phyloP scores from a whole-genome alignment of 2,888 invertebrate genomes.

The Cataglyphis altisquamis region DNA sequence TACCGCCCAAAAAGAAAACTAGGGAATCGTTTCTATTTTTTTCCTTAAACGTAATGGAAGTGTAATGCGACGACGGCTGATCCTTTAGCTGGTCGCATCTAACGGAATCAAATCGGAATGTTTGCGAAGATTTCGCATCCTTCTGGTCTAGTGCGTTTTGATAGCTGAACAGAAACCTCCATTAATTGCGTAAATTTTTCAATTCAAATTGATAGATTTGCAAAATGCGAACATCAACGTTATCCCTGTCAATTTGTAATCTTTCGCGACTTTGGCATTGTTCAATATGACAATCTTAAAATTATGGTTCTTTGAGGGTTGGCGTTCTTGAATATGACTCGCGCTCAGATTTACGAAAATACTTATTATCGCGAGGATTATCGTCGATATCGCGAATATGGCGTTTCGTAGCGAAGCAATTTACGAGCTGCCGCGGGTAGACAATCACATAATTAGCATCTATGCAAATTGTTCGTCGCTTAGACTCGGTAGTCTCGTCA shows the following conservation, averaged over 20 bases:
- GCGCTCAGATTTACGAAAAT: conserved; percentile 19
- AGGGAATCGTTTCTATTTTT: conserved; percentile 40
- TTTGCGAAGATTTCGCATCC: conserved; percentile 1
- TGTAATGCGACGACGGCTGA: conserved; percentile 40
- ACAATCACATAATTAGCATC: conserved; percentile 47
- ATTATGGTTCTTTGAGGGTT: background rate
- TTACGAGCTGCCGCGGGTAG: conserved; percentile 35
- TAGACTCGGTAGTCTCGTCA: conserved; percentile 18
- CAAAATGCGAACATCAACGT: background rate
- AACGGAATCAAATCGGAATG: conserved; percentile 19
- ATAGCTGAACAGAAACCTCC: background rate
- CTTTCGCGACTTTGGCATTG: background rate
- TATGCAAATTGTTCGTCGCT: conserved; percentile 51
- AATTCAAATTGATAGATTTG: background rate
- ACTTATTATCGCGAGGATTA: conserved; percentile 28
- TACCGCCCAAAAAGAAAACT: conserved; percentile 36
- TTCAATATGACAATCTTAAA: background rate
- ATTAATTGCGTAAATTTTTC: background rate
- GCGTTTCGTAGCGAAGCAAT: conserved; percentile 24
- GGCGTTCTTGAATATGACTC: background rate
- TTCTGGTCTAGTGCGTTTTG: background rate
- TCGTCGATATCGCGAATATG: conserved; percentile 19
- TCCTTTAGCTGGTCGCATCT: conserved; percentile 34
- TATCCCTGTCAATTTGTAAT: background rate
- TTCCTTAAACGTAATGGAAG: conserved; percentile 39